These are phyloP conservation scores for Agrochola macilenta DNA, from an alignment of 2,888 invertebrate genomes.

Conservation along the genomic window DNA sequence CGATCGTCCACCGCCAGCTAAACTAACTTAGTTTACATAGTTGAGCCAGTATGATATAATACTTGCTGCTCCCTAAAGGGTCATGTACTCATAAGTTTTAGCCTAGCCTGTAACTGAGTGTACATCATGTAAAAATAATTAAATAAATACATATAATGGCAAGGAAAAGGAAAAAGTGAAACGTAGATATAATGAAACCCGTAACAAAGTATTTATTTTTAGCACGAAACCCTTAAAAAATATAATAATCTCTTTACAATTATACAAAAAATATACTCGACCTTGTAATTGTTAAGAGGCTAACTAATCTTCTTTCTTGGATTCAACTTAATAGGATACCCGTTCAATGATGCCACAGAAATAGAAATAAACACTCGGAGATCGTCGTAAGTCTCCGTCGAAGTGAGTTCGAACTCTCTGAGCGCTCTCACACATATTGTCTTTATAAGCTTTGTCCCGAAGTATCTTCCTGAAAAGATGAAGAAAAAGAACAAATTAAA, in stretches of 20 bases:
- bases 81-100: no score
- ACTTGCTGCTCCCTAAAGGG: no score
- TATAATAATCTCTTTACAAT: neutral
- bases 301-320: slow-evolving; percentile 68
- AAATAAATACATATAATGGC: no score
- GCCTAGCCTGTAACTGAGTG: no score
- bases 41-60: no score
- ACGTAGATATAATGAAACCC: neutral
- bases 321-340: slow-evolving; percentile 74
- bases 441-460: slow-evolving; percentile 80
- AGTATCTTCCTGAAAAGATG: slow-evolving; percentile 79
- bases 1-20: no score
- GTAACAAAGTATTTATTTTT: neutral
- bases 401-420: slow-evolving; percentile 75
- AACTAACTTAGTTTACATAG: no score
- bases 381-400: slow-evolving; percentile 75
- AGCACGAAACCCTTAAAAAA: neutral
- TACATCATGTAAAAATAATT: no score
- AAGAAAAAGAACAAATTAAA: neutral
- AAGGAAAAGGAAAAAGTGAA: neutral
- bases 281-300: neutral
- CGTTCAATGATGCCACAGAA: slow-evolving; percentile 77
- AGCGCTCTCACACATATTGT: slow-evolving; percentile 78
- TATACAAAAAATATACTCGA: neutral
- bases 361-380: slow-evolving; percentile 77